Base-by-base conservation (phyloP, 2,797 vertebrate species). In the Chanos chanos region DNA sequence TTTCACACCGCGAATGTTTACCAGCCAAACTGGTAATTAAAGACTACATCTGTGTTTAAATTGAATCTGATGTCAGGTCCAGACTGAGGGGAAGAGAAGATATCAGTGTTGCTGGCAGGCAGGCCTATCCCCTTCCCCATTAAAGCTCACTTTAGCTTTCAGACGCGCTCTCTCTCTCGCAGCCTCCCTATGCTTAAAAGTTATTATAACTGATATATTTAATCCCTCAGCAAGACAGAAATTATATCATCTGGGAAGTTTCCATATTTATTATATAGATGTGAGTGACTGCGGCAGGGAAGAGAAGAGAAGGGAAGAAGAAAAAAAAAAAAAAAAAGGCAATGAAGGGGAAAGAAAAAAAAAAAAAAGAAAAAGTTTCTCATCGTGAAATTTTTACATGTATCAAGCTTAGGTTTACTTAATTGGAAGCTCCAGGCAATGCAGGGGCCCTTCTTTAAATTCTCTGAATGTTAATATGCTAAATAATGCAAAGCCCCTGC, bases 401-500 rank as follows among this genome's bases (percentile, higher is more conserved):
- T 94, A 94, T 91, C 90, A 94, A 92, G 92, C 94, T 94, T 94
- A 99, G 95, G 95, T 98, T 99, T 99, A 98, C 94, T 99, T 99
- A 99, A 99, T 99, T 98, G 94, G 94, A 99, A 94, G 93, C 96
- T 97, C 80, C 84, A 95, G 96, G 96, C 96, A 91, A 96, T 89
- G 92, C 93, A 95, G 91, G 92, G 94, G 84, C 87, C 93, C 93
- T 94, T 95, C 98, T 98, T 95, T 93, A 96, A 97, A 98, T 98
- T 98, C 95, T 97, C 92, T 92, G 95, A 97, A 96, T 97, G 95
- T 99, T 98, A 97, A 97, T 99, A 98, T 99, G 96, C 96, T 99
- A 98, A 99, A 99, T 99, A 99, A 99, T 99, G 96, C 96, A 99
- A 94, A 97, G 94, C 95, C 93, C 92, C 85, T 83, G 92, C 94